These are phyloP conservation scores for Metopia argyrocephala DNA, from an alignment of 2,888 invertebrate genomes.

Conservation along the genomic window DNA sequence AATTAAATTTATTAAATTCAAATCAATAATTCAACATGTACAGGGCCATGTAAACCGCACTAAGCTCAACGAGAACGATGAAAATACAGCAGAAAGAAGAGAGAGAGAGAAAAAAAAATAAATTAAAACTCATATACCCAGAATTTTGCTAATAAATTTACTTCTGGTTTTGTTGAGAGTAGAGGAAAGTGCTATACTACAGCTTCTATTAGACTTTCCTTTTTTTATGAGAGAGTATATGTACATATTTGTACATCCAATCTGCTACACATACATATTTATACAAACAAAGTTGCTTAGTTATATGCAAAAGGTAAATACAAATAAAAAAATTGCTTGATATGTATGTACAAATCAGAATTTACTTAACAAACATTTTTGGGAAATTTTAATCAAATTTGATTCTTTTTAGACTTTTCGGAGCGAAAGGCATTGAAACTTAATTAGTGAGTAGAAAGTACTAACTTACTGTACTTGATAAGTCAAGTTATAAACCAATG, in stretches of 20 bases:
- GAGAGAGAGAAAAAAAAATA: not conserved
- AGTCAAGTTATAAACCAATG: too few relatives aligned
- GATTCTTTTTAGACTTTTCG: too few relatives aligned
- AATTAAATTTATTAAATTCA: constrained; percentile 73
- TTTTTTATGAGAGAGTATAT: not conserved
- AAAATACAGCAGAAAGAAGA: not conserved
- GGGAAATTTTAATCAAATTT: too few relatives aligned
- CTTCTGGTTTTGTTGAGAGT: not conserved
- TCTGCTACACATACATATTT: not conserved
- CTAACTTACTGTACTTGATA: too few relatives aligned
- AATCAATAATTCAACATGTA: constrained; percentile 71
- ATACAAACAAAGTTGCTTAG: not conserved
- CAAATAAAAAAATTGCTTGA: too few relatives aligned
- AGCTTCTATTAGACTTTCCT: not conserved
- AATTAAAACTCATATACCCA: not conserved
- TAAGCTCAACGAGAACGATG: constrained; percentile 24
- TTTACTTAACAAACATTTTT: too few relatives aligned
- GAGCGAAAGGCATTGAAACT: too few relatives aligned
- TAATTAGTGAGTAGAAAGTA: too few relatives aligned
- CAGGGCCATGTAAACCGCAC: constrained; percentile 41
- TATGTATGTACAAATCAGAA: too few relatives aligned
- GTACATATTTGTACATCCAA: not conserved
- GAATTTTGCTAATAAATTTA: not conserved
- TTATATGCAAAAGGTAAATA: too few relatives aligned
- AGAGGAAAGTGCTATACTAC: not conserved